Evolutionary conservation across 1,140 invertebrate genomes (phyloP), one percentile per base, ranked within the genome.

Genomic region (Amyelois transitella): DNA sequence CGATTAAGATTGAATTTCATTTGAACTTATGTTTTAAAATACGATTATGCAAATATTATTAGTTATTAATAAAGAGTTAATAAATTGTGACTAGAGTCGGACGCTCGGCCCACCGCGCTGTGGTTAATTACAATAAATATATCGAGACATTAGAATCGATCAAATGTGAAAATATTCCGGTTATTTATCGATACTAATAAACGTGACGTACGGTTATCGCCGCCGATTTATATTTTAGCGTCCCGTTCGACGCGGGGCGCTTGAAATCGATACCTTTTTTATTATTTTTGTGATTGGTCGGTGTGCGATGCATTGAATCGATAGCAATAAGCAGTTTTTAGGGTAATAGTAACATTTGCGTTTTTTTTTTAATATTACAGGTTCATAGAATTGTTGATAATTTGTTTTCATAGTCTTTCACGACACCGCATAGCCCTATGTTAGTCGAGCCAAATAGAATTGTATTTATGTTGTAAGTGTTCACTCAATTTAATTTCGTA

Each of bases 11-110:
- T 81, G 77, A 80, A 78, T 86, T 81, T 81, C 79, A 73, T 81
- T 65, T 71, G 62, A 65, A 68, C 62, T 69, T 61, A 80, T 68
- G 64, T 70, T 74, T 73, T 69, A 69, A 72, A 76, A 82, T 70
- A 73, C 66, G 69, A 83, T 86, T 86, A 86, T 86, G 77, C 79
- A 86, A 86, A 86, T 86, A 84, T 75, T 71, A 84, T 82, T 76
- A 76, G 74, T 83, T 81, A 71, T 73, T 84, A 83, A 79, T 81
- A 86, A 81, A 82, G 75, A 77, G 77, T 82, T 83, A 77, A 75
- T 75, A 67, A 20, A 43, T 18, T 19, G 38, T 24, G 19, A 20
- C 7, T 43, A 43, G 18, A 45, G 43, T 45, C 18, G 43, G 43
- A 45, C 43, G 43, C 6, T 5, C 43, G 18, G 45, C 18, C 45